Base-by-base conservation (phyloP, 2,888 invertebrate species). In the Neoitamus cyanurus region DNA sequence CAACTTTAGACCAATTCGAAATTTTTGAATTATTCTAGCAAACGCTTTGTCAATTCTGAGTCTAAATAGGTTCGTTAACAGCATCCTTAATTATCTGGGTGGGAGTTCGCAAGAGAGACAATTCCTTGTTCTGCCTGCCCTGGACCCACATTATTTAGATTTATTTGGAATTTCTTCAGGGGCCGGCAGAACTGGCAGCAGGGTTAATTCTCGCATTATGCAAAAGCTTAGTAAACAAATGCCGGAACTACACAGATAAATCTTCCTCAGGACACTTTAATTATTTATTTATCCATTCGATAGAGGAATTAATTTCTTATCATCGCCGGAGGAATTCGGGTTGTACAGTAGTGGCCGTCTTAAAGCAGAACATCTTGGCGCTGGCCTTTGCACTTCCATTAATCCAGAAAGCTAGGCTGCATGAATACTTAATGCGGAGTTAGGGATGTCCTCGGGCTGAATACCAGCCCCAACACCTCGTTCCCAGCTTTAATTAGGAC, bases 381-480 rank as follows among this genome's bases (percentile, higher is more conserved):
- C 7, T 15, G 15, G 58, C 58, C 15, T 58, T 58, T 58, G 58
- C 20, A 58, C 25, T 20, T 9, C 20, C 9, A 58, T 58, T 58
- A 20, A 58, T 58, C 58, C 25, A 2, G 34, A 34, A 25, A 58
- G 15, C 9, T 9, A 58, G 58, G 3, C 58, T 58, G 31, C 31
- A 80, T 80, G 78, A 58, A 80, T 80, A 80, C 78, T 80, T 80
- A 1, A 80, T 80, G 78, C 15, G 58, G 30, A 75, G 36, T n/a
- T n/a, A n/a, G n/a, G n/a, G n/a, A n/a, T 37, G 20, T 58, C 58
- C 58, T 58, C 58, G 9, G 58, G 58, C 58, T 58, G 6, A 58
- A 58, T 58, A 15, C 58, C n/a, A 42, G n/a, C n/a, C 6, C 58
- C 9, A 58, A 80, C 34, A 31, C 25, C 78, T 58, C 20, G 48